phyloP scores from a whole-genome alignment of 2,888 invertebrate species.

The Callyntrura guangdongensis region DNA sequence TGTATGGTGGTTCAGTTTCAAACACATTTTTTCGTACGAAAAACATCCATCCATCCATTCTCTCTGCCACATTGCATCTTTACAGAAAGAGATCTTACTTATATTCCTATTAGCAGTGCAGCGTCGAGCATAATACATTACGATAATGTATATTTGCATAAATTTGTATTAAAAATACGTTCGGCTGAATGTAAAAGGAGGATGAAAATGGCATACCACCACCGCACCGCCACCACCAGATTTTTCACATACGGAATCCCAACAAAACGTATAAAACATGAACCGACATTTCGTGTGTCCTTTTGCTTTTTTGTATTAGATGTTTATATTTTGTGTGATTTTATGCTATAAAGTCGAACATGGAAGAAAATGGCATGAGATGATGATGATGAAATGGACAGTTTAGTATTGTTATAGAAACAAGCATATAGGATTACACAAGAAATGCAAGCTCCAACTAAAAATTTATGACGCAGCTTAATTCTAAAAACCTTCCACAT shows the following conservation, averaged over 20 bases:
- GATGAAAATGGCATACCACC: constrained; percentile 22
- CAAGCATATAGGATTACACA: too few species aligned
- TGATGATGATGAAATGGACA: background rate
- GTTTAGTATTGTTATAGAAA: background rate
- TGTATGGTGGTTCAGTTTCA: background rate
- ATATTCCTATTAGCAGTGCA: too few species aligned
- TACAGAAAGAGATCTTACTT: background rate
- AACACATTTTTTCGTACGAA: background rate
- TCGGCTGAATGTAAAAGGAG: background rate
- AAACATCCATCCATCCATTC: constrained; percentile 20
- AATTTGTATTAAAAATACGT: constrained; percentile 20
- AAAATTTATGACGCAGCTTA: too few species aligned
- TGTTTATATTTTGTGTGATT: background rate
- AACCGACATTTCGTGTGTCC: too few species aligned
- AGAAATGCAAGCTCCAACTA: too few species aligned
- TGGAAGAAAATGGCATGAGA: background rate
- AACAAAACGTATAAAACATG: too few species aligned
- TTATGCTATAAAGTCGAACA: background rate
- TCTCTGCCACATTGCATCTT: background rate
- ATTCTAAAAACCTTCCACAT: too few species aligned
- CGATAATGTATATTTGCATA: constrained; percentile 42
- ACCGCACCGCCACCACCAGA: background rate
- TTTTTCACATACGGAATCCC: background rate
- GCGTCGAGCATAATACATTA: background rate
- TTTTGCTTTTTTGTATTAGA: background rate